These are phyloP conservation scores for Drosophila arawakana DNA, from an alignment of 1,140 invertebrate genomes.

Conservation along the genomic window DNA sequence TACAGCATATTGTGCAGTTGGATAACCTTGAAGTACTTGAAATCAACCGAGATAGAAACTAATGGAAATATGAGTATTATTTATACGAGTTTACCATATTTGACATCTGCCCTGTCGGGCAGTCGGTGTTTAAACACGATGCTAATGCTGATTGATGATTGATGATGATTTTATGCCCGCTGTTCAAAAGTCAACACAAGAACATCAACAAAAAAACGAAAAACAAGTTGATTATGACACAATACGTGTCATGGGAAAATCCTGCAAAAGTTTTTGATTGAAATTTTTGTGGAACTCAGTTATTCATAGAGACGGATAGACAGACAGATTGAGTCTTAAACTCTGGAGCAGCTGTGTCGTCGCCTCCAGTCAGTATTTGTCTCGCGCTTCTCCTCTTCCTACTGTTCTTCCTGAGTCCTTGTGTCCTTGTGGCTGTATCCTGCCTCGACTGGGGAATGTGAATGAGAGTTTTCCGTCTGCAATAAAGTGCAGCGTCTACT, in stretches of 20 bases:
- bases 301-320: background rate
- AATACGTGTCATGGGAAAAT: conserved; percentile 24
- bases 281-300: background rate
- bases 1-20: background rate
- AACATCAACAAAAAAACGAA: conserved; percentile 4
- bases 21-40: background rate
- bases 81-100: background rate
- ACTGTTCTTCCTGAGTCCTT: background rate
- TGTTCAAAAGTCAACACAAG: conserved; percentile 13
- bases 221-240: conserved; percentile 21
- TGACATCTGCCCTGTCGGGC: background rate
- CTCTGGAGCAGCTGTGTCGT: background rate
- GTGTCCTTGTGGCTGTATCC: background rate
- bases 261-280: background rate
- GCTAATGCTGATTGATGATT: conserved; percentile 62
- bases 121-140: background rate
- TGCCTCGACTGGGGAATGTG: conserved; percentile 30
- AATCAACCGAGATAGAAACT: background rate
- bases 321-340: background rate
- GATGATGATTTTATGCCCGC: conserved; percentile 35
- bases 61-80: background rate
- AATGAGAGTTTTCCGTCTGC: conserved; percentile 24
- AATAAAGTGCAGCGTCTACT: conserved; percentile 40
- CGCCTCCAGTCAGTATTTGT: conserved; percentile 5
- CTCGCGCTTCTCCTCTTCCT: background rate